Conservation (phyloP, 2,888 invertebrate genomes). For the Phengaris arion region DNA sequence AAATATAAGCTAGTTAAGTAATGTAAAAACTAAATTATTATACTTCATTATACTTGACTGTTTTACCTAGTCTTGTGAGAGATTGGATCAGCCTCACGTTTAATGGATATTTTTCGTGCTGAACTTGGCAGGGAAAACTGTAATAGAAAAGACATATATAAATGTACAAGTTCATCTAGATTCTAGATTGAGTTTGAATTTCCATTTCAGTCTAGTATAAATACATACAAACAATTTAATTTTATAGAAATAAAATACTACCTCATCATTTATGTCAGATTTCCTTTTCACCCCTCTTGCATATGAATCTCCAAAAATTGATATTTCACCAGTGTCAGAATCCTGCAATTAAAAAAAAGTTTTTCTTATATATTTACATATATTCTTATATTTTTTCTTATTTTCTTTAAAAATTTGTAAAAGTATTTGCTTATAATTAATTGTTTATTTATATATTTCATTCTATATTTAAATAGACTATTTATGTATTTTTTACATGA, state of each 20-base stretch:
- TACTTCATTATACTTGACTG: neutral
- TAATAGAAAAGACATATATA: neutral
- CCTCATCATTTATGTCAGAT: conserved; percentile 27
- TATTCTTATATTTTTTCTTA: too few relatives aligned
- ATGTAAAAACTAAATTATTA: neutral
- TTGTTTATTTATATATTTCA: too few relatives aligned
- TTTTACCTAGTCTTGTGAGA: conserved; percentile 10
- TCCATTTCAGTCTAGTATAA: too few relatives aligned
- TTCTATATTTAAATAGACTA: too few relatives aligned
- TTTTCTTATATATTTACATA: too few relatives aligned
- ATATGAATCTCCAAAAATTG: conserved; percentile 12
- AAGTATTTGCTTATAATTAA: too few relatives aligned
- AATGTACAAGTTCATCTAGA: neutral
- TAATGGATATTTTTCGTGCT: conserved; percentile 29
- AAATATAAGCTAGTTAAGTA: neutral
- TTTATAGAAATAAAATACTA: neutral
- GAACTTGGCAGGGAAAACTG: conserved; percentile 26
- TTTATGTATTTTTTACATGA: too few relatives aligned
- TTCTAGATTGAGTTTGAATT: neutral
- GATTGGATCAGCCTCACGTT: conserved; percentile 4
- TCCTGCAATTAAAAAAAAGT: conserved; percentile 13
- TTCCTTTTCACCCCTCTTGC: conserved; percentile 28
- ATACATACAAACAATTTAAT: too few relatives aligned
- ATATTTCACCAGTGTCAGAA: conserved; percentile 26
- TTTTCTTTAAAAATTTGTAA: too few relatives aligned